Conservation (phyloP, 2,797 vertebrate species). For the Microchirus variegatus region DNA sequence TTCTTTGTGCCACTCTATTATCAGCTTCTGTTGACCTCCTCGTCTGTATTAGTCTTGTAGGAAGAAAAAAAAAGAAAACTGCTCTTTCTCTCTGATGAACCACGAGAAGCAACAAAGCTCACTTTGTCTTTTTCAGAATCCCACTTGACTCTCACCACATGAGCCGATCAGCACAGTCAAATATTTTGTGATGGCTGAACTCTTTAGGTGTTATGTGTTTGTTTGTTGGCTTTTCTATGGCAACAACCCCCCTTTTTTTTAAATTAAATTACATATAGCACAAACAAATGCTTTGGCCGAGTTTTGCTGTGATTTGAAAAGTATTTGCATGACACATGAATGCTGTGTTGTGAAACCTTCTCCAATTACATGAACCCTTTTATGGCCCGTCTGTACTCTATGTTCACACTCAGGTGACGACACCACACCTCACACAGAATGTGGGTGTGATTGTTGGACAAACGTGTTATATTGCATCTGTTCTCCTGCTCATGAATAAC, state of each 20-base stretch:
- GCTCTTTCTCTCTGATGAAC: conserved; percentile 35
- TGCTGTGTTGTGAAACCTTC: no score
- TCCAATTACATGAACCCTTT: no score
- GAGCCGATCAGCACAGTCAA: conserved; percentile 35
- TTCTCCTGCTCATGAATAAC: background rate
- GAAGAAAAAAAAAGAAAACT: conserved; percentile 10
- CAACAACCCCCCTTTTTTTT: no score
- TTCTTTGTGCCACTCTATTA: conserved; percentile 53
- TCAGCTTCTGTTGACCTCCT: conserved; percentile 27
- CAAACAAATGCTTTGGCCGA: no score
- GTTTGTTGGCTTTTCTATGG: no score
- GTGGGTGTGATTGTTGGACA: conserved; percentile 3
- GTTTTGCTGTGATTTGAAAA: no score
- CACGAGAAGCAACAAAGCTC: conserved; percentile 37
- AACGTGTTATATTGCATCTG: background rate
- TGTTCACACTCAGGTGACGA: no score
- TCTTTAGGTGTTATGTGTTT: background rate
- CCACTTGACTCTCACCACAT: conserved; percentile 28
- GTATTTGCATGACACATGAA: no score
- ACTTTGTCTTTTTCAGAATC: conserved; percentile 42
- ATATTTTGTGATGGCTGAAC: conserved; percentile 28
- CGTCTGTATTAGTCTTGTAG: conserved; percentile 13
- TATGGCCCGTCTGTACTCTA: no score
- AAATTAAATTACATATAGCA: no score
- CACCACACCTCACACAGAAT: conserved; percentile 5